A percentile compares a stretch with the other conserved stretches of the same genome.
phyloP scores from a whole-genome alignment of 2,113 vertebrate genomes.

The Rhinolophus sinicus region DNA sequence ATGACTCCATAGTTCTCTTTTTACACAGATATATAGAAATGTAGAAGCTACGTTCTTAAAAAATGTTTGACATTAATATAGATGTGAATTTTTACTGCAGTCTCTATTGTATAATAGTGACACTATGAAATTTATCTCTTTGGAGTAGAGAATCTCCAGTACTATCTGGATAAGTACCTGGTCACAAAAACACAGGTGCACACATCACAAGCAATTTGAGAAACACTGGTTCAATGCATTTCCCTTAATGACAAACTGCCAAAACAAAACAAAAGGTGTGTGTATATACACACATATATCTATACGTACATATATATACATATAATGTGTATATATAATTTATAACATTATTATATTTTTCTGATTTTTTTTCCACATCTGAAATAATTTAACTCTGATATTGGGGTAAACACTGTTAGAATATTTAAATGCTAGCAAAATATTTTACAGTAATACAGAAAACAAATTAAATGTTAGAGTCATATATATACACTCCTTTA shows the following conservation, averaged over 20 bases:
- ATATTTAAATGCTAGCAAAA: not conserved
- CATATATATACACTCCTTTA: not conserved
- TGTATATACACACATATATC: fast-evolving
- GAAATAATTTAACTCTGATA: not conserved
- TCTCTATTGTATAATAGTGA: not conserved
- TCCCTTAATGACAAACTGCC: not conserved
- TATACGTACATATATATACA: not conserved
- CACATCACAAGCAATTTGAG: too few species aligned
- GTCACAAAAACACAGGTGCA: not conserved
- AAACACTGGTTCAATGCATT: not conserved
- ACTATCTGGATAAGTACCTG: not conserved
- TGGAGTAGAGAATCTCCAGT: not conserved
- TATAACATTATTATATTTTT: not conserved
- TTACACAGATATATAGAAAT: not conserved
- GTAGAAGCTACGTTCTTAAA: not conserved
- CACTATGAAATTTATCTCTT: not conserved
- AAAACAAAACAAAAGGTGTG: not conserved
- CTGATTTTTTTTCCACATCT: not conserved
- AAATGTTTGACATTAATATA: too few species aligned
- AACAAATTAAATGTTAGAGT: not conserved
- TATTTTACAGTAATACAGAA: not conserved
- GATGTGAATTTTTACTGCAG: not conserved
- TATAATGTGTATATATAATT: not conserved
- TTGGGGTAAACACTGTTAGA: not conserved
- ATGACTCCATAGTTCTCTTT: not conserved